These are phyloP conservation scores for Trissolcus basalis DNA, from an alignment of 1,140 invertebrate genomes.

Conservation along the genomic window DNA sequence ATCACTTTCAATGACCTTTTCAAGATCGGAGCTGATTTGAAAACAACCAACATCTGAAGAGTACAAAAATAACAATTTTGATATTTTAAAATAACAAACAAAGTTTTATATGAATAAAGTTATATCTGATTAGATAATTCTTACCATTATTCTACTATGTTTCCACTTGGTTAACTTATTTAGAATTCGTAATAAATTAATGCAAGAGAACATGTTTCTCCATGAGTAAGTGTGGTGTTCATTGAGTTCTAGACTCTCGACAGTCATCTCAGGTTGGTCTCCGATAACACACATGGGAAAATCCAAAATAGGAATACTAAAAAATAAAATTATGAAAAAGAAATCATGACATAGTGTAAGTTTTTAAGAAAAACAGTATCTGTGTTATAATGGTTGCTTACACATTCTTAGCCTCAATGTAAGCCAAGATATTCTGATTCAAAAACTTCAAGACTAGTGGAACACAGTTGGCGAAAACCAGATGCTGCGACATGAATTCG, in stretches of 20 bases:
- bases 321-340: conserved; percentile 3
- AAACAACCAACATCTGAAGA: conserved; percentile 96
- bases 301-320: conserved; percentile 92
- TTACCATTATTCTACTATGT: conserved; percentile 97
- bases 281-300: conserved; percentile 98
- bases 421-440: conserved; percentile 98
- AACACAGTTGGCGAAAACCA: conserved; percentile 99
- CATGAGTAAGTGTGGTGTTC: conserved; percentile 93
- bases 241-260: conserved; percentile 94
- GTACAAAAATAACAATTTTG: conserved; percentile 1
- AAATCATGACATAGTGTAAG: no score
- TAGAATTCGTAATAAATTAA: conserved; percentile 96
- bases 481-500: conserved; percentile 99
- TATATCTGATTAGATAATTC: conserved; percentile 7
- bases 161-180: conserved; percentile 99
- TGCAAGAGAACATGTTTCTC: conserved; percentile 98
- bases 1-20: conserved; percentile 96
- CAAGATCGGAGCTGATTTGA: conserved; percentile 98
- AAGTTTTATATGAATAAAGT: conserved; percentile 3
- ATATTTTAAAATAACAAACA: conserved; percentile 2
- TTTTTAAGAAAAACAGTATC: no score
- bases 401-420: conserved; percentile 96
- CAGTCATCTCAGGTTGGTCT: conserved; percentile 94
- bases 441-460: conserved; percentile 99
- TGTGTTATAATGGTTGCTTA: conserved; percentile 75